Base-by-base conservation (phyloP, 2,797 vertebrate genomes). In the Eremophila alpestris region DNA sequence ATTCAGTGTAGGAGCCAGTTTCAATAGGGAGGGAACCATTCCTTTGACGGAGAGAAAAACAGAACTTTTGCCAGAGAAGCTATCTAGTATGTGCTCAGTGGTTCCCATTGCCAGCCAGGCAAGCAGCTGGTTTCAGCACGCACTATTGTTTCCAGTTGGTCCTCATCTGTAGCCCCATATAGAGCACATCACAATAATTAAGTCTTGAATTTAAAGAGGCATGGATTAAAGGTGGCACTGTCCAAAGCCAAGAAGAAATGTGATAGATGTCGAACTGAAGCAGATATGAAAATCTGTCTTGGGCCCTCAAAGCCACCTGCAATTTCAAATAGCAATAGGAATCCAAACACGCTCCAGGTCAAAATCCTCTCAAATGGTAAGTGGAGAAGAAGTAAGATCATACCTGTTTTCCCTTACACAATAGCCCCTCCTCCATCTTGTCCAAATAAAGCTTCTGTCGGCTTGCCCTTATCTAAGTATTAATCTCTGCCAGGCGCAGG, bases 151-250 rank as follows among this genome's bases (percentile, higher is more conserved):
- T 97, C 95, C 95, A 94, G 87, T 96, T 96, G 95, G 91, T 92
- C 77, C 83, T 97, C 93, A 88, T 94, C 93, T 95, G 91, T 94
- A 95, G 88, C 91, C 74, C 49, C 94, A 84, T 84, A 77, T 54
- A 95, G 87, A 91, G 94, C 94, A 90, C 87, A 96, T 96, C 93
- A 96, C 71, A 95, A 93, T 95, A 96, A 96, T 96, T 94, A 97
- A 94, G 68, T 84, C 80, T 94, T 68, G 93, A 93, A 94, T 93
- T 94, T 90, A 96, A 92, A 84, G 83, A 93, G 85, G 70, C 94
- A 65, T 68, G 87, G 74, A 77, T 70, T 76, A 49, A 75, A 94
- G 75, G 87, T 87, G 83, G 88, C 54, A 65, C 10, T 78, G 56
- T 68, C 86, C 13, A 1, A 82, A 93, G 94, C 94, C 94, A 94